Percentiles rank a stretch among this genome's conserved stretches.
phyloP scores from a whole-genome alignment of 2,797 vertebrate species.

The Cuculus canorus region DNA sequence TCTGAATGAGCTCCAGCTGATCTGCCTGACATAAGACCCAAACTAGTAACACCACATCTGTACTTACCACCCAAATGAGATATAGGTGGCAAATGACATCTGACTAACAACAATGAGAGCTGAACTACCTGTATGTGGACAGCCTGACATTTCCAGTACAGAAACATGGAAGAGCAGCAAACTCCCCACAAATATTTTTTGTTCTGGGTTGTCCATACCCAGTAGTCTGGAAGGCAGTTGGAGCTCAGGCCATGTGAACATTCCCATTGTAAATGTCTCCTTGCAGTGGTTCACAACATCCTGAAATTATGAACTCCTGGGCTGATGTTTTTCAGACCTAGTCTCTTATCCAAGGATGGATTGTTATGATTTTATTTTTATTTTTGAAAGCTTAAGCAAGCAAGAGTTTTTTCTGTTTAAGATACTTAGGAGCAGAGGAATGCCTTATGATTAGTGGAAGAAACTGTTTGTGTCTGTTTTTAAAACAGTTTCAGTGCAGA shows the following conservation, averaged over 20 bases:
- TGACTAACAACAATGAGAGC: background rate
- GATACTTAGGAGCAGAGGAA: background rate
- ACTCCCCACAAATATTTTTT: background rate
- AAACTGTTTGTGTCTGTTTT: conserved; percentile 8
- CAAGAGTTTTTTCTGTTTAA: background rate
- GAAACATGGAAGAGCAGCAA: background rate
- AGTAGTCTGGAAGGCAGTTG: background rate
- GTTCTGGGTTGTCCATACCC: background rate
- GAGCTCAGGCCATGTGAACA: background rate
- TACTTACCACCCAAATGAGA: background rate
- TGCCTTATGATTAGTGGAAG: conserved; percentile 18
- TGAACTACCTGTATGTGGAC: background rate
- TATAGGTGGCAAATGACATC: background rate
- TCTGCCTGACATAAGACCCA: background rate
- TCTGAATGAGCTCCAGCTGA: background rate
- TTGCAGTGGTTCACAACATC: background rate
- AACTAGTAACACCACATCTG: background rate
- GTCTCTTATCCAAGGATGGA: background rate
- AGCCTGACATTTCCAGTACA: background rate
- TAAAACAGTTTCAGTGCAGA: background rate
- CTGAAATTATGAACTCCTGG: conserved; percentile 6
- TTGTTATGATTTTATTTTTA: conserved; percentile 31
- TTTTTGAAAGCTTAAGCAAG: conserved; percentile 45
- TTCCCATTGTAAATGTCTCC: background rate
- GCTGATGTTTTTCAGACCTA: background rate